A percentile compares a stretch with the other conserved stretches of the same genome.
Conservation (phyloP, 2,113 vertebrate genomes). For the Platanista minor region DNA sequence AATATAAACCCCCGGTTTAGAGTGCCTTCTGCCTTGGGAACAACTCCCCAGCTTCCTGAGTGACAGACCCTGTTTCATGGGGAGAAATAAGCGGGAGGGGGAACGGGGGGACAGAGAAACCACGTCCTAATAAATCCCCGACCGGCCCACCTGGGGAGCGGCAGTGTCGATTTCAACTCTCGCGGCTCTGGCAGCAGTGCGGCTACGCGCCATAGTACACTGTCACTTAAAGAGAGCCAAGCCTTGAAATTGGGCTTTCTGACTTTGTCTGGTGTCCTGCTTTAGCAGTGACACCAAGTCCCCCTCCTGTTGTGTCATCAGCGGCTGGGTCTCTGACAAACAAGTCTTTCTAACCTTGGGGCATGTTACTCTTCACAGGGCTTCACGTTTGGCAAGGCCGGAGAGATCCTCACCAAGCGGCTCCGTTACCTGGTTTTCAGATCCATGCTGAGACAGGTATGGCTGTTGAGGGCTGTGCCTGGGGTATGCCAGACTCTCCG, state of each 20-base stretch:
- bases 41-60: neutral
- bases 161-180: neutral
- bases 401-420: constrained; percentile 94
- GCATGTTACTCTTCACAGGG: constrained; percentile 81
- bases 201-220: fast-evolving
- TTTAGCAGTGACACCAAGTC: neutral
- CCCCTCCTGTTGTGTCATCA: neutral
- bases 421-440: constrained; percentile 90
- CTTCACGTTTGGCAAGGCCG: constrained; percentile 92
- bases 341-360: neutral
- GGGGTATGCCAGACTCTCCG: neutral
- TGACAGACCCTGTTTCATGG: neutral
- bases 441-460: constrained; percentile 96
- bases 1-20: neutral
- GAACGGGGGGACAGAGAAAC: neutral
- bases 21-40: neutral
- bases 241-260: neutral
- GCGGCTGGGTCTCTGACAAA: neutral
- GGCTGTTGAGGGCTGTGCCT: neutral
- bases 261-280: neutral
- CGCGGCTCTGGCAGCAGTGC: fast-evolving
- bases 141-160: neutral
- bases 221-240: neutral
- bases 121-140: neutral
- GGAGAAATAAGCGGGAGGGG: neutral